Evolutionary conservation across 2,113 vertebrate genomes (phyloP).

Genomic region (Cepphus grylle): DNA sequence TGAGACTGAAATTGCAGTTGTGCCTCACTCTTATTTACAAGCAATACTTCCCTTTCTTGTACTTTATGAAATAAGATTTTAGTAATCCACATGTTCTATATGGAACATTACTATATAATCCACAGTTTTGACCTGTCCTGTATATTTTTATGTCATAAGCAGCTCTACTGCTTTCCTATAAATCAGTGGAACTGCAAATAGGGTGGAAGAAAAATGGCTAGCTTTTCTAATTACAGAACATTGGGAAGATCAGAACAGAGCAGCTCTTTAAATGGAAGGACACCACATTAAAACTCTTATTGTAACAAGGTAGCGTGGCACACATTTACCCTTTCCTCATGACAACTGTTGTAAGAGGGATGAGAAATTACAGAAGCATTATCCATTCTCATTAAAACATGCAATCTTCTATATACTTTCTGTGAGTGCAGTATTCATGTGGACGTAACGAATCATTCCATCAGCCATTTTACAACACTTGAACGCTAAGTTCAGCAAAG

Average conservation of each 20-base stretch:
- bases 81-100: background rate
- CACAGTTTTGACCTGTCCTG: background rate
- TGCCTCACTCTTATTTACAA: background rate
- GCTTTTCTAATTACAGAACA: constrained; percentile 27
- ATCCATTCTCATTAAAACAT: background rate
- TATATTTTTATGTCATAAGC: background rate
- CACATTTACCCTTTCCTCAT: background rate
- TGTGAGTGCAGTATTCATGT: background rate
- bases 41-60: background rate
- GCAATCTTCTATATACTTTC: background rate
- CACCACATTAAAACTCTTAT: background rate
- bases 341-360: background rate
- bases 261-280: background rate
- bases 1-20: background rate
- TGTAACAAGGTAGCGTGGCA: background rate
- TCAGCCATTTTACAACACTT: background rate
- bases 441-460: background rate
- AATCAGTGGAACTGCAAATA: constrained; percentile 25
- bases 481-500: background rate
- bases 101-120: background rate
- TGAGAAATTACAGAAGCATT: background rate
- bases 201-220: background rate
- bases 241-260: background rate
- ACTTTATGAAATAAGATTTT: background rate
- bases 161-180: background rate